These are phyloP conservation scores for Temnothorax ravouxi DNA, from an alignment of 2,888 invertebrate genomes.

Conservation along the genomic window DNA sequence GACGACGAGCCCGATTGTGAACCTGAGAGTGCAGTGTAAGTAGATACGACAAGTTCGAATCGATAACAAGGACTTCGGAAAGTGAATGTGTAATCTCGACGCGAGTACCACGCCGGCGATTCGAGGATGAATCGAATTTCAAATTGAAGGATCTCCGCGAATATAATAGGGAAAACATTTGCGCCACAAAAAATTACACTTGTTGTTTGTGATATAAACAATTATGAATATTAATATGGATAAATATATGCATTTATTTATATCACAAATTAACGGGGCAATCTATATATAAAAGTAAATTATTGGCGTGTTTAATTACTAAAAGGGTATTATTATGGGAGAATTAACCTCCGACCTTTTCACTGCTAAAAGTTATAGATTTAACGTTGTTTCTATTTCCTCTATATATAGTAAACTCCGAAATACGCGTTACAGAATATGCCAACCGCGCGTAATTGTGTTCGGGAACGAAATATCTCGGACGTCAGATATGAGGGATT, in stretches of 20 bases:
- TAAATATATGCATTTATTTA: conserved; percentile 13
- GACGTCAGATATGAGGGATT: conserved; percentile 55
- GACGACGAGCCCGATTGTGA: conserved; percentile 92
- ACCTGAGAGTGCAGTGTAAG: conserved; percentile 94
- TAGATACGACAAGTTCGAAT: conserved; percentile 75
- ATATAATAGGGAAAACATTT: background rate
- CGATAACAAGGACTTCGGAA: conserved; percentile 19
- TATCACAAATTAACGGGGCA: background rate
- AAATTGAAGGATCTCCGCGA: background rate
- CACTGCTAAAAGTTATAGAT: conserved; percentile 21
- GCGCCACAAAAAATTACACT: background rate
- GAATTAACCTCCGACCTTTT: conserved; percentile 38
- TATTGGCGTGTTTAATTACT: background rate
- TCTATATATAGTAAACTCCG: conserved; percentile 27
- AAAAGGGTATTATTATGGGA: conserved; percentile 1
- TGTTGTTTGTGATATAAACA: background rate
- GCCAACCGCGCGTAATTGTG: conserved; percentile 54
- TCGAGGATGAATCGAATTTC: conserved; percentile 25
- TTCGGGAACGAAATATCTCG: conserved; percentile 49
- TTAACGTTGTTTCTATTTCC: conserved; percentile 24
- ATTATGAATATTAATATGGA: background rate
- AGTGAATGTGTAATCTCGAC: conserved; percentile 20
- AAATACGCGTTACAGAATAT: conserved; percentile 52
- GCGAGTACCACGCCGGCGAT: background rate
- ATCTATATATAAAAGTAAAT: conserved; percentile 13